Evolutionary conservation across 2,797 vertebrate species (phyloP), one percentile per base, ranked within the genome.

Genomic region (Morelia viridis): DNA sequence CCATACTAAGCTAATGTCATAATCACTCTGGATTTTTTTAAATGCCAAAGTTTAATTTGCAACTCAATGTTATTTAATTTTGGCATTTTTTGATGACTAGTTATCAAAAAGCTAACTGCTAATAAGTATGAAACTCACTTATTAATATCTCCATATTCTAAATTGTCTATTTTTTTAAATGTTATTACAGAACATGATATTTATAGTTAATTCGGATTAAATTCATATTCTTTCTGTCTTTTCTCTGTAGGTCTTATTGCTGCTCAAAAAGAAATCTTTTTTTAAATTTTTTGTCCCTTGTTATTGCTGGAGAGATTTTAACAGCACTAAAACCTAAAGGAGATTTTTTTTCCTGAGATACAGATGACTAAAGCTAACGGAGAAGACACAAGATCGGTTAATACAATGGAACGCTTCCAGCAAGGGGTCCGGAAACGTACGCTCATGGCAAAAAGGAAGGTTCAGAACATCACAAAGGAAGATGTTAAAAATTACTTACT

Each of bases 401-500:
- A 96, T 96, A 98, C 97, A 95, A 99, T 99, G 98, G 99, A 99
- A 93, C 98, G 98, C 71, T 92, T 99, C 96, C 98, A 99, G 92
- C 98, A 99, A 96, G 97, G 98, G n/a, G 98, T 99, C 88, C 98
- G 99, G 94, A 98, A 99, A 95, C 98, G 98, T 94, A 98, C 98
- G 5, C 98, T 99, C 95, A 97, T 98, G 97, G 99, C 99, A 4
- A 99, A 98, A 97, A 98, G 99, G 97, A 99, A 98, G 97, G 98
- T 99, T 91, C 98, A 99, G 94, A 99, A 98, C 97, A 98, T 99
- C 96, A 99, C 98, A 62, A 99, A 98, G 96, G 98, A 99, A 13
- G 98, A 99, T 46, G 96, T 99, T 88, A 99, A 98, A 96, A 97
- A 96, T 95, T 99, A 99, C 97, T 96, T 99, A 84, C 98, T 98